phyloP scores from a whole-genome alignment of 2,888 invertebrate species.

The Chelonus formosanus region DNA sequence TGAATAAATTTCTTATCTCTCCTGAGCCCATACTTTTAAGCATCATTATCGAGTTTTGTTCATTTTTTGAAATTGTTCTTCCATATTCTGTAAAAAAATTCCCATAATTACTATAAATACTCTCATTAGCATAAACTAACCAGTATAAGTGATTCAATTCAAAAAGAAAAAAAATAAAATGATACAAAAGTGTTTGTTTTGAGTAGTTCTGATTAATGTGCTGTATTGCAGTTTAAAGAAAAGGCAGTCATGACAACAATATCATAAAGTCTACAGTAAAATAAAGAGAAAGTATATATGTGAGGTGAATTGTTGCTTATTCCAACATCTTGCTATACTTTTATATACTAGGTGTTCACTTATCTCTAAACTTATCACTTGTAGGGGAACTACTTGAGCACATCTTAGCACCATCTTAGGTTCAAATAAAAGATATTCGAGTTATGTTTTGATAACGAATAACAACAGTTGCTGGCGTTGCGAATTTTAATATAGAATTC shows the following conservation, averaged over 20 bases:
- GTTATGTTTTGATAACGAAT: slow-evolving; percentile 14
- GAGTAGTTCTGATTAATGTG: no score
- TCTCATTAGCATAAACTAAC: no score
- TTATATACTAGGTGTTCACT: slow-evolving; percentile 11
- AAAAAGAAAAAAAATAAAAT: no score
- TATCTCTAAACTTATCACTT: slow-evolving; percentile 18
- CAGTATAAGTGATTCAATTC: no score
- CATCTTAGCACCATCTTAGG: slow-evolving; percentile 2
- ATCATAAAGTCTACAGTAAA: neutral
- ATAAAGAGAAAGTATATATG: slow-evolving; percentile 10
- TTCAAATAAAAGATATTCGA: slow-evolving; percentile 4
- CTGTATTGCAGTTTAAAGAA: no score
- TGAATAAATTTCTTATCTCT: slow-evolving; percentile 5
- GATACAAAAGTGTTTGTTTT: no score
- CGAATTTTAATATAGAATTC: slow-evolving; percentile 3
- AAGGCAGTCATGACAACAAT: no score
- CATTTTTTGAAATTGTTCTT: slow-evolving; percentile 1
- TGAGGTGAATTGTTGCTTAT: slow-evolving; percentile 2
- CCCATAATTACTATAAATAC: no score
- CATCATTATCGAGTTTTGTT: neutral
- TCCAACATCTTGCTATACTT: neutral
- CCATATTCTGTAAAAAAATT: no score
- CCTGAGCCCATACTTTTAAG: slow-evolving; percentile 20
- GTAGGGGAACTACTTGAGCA: slow-evolving; percentile 2
- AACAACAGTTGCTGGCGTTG: neutral